Percentiles rank a stretch among this genome's conserved stretches.
Evolutionary conservation across 2,888 invertebrate genomes (phyloP).

Genomic region (Andrena camellia): DNA sequence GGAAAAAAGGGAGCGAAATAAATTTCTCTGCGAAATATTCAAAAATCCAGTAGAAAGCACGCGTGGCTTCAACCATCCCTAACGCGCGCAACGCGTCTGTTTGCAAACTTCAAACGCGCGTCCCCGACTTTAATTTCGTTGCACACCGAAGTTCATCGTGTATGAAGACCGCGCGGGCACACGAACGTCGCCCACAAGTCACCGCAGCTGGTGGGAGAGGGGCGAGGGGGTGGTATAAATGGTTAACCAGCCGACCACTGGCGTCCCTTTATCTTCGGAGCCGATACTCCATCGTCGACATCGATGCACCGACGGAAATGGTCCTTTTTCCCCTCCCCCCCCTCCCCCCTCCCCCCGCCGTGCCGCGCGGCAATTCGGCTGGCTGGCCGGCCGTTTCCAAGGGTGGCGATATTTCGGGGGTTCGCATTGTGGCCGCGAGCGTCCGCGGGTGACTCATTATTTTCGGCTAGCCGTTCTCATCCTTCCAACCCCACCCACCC

Average conservation of each 20-base stretch:
- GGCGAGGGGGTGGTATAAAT: background rate
- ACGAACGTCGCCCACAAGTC: background rate
- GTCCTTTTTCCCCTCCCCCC: constrained; percentile 12
- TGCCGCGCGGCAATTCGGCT: constrained; percentile 38
- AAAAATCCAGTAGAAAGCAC: background rate
- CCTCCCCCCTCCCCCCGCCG: constrained; percentile 7
- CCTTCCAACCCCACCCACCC: constrained; percentile 33
- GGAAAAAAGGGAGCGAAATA: background rate
- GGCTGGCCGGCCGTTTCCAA: constrained; percentile 20
- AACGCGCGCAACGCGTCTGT: background rate
- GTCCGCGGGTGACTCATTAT: constrained; percentile 82
- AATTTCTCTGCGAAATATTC: background rate
- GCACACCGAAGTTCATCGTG: background rate
- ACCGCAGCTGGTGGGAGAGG: background rate
- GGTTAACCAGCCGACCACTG: background rate
- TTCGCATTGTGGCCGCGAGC: constrained; percentile 69
- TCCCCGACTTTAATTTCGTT: background rate
- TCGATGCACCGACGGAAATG: constrained; percentile 18
- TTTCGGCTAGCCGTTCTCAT: constrained; percentile 77
- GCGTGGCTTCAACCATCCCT: background rate
- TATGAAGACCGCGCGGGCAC: background rate
- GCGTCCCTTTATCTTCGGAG: background rate
- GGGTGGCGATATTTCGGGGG: constrained; percentile 71
- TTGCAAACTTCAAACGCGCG: constrained; percentile 2
- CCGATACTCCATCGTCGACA: constrained; percentile 1